Base-by-base conservation (phyloP, 2,113 vertebrate species). In the Tetrao urogallus region DNA sequence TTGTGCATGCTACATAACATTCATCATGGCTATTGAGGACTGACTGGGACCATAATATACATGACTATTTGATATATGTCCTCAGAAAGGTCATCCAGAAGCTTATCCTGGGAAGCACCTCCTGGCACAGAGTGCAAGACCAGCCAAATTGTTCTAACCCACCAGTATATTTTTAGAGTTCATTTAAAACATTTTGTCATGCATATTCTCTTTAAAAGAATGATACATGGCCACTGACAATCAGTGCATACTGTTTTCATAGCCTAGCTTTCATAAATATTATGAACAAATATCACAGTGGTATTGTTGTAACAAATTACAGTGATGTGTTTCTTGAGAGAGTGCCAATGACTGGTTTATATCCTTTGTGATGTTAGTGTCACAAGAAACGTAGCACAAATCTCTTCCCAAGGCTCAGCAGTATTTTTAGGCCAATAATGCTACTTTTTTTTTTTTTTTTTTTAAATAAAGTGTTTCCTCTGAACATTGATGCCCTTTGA, bases 201-300 rank as follows among this genome's bases (percentile, higher is more conserved):
- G 67, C 90, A 91, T 88, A 66, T 81, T 95, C 86, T 93, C 82
- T 91, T 96, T 94, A 95, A 90, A 76, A 93, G 95, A 97, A 86
- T 93, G 96, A 97, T 97, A 94, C 93, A 97, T 97, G 94, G 93
- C 92, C 60, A 70, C 96, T 89, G 95, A 95, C 96, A 96, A 88
- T 82, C 92, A 97, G 94, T 80, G 90, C 93, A 90, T 81, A 89
- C 92, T 93, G 94, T 97, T 97, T 98, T 98, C 96, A 93, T 94
- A 97, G 97, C 83, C 93, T 84, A 74, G 94, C 95, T 96, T 98
- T 97, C 97, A 97, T 97, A 97, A 98, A 97, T 97, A 98, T 97
- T 97, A 97, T 27, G 89, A 98, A 95, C 82, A 96, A 97, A 97
- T 96, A 97, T 94, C 97, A 95, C 92, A 96, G 95, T 95, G 92